Percentiles rank a stretch among this genome's conserved stretches.
These are phyloP conservation scores for Drosophila pseudoobscura DNA, from an alignment of 1,140 invertebrate species.

Conservation along the genomic window DNA sequence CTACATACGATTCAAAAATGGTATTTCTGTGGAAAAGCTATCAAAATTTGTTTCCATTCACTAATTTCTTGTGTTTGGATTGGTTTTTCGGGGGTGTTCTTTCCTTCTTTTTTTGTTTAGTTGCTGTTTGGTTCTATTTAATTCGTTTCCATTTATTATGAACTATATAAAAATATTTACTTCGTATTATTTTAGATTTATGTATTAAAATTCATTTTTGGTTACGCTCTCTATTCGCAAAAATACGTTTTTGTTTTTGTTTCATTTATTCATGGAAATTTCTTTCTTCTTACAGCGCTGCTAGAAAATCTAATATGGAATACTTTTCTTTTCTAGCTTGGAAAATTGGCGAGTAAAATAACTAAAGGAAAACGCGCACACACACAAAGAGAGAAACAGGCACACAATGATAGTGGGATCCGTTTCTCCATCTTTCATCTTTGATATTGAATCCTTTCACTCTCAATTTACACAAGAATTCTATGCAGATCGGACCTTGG, in stretches of 20 bases:
- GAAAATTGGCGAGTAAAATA: slow-evolving; percentile 29
- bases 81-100: neutral
- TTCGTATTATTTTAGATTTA: slow-evolving; percentile 34
- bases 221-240: slow-evolving; percentile 55
- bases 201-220: slow-evolving; percentile 76
- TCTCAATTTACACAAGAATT: slow-evolving; percentile 9
- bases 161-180: slow-evolving; percentile 76
- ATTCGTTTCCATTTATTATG: slow-evolving; percentile 53
- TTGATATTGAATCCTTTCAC: slow-evolving; percentile 20
- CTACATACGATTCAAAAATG: slow-evolving; percentile 64
- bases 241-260: slow-evolving; percentile 37
- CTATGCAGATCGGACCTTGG: slow-evolving; percentile 1
- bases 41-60: slow-evolving; percentile 67
- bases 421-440: neutral
- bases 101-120: slow-evolving; percentile 31
- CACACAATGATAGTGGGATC: slow-evolving; percentile 17
- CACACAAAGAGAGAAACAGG: slow-evolving; percentile 17
- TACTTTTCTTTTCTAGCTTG: slow-evolving; percentile 29
- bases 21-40: slow-evolving; percentile 67
- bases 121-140: slow-evolving; percentile 50
- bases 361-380: slow-evolving; percentile 30
- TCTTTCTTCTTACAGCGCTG: slow-evolving; percentile 28
- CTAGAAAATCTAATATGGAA: slow-evolving; percentile 59
- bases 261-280: slow-evolving; percentile 22
- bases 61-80: slow-evolving; percentile 65